phyloP scores from a whole-genome alignment of 2,888 invertebrate species.

The Copidosoma aretas region DNA sequence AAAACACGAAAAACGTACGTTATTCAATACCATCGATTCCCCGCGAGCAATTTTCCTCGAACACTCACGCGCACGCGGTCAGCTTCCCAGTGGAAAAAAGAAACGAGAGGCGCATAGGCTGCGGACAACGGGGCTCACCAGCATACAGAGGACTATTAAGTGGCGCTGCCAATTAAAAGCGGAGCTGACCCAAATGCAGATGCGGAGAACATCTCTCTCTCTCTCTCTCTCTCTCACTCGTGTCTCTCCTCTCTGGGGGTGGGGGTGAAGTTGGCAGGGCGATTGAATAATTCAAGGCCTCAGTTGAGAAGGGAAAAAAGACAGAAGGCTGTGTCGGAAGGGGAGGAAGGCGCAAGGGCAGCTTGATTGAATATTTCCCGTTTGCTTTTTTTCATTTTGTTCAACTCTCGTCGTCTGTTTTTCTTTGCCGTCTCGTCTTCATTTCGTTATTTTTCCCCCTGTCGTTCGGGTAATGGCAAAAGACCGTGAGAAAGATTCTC shows the following conservation, averaged over 20 bases:
- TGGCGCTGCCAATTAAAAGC: conserved; percentile 26
- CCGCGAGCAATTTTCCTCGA: too few relatives aligned
- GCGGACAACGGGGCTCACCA: too few relatives aligned
- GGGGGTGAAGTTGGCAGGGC: conserved; percentile 6
- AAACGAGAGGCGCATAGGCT: too few relatives aligned
- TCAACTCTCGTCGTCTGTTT: neutral
- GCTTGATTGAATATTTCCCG: conserved; percentile 27
- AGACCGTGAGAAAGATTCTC: conserved; percentile 1
- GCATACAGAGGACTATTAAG: neutral
- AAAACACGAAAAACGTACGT: too few relatives aligned
- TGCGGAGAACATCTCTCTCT: neutral
- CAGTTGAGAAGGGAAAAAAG: neutral
- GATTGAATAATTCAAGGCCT: conserved; percentile 33
- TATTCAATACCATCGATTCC: too few relatives aligned
- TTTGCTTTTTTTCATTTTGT: neutral
- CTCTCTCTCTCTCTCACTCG: neutral
- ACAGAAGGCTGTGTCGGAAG: neutral
- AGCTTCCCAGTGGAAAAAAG: too few relatives aligned
- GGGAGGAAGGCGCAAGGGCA: conserved; percentile 1
- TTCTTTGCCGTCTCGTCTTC: neutral
- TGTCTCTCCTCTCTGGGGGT: neutral
- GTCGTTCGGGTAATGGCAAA: too few relatives aligned
- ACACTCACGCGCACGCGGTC: too few relatives aligned
- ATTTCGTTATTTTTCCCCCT: too few relatives aligned
- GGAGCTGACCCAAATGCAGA: conserved; percentile 29